phyloP scores from a whole-genome alignment of 2,797 vertebrate species.

The Sebastes glaucus region DNA sequence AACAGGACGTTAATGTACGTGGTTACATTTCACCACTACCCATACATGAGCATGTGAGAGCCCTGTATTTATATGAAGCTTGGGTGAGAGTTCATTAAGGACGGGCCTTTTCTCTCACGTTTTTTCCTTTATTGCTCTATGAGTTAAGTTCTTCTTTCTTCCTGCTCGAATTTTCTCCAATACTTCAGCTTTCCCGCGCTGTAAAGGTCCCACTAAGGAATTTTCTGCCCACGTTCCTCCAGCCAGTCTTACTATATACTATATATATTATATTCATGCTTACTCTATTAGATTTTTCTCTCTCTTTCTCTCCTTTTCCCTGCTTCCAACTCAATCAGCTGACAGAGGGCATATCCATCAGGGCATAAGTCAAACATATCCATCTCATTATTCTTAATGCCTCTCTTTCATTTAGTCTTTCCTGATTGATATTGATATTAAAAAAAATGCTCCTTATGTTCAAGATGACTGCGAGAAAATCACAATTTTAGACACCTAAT shows the following conservation, averaged over 20 bases:
- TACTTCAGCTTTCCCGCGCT: not conserved
- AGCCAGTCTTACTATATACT: not conserved
- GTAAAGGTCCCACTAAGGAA: not conserved
- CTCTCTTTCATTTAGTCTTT: not conserved
- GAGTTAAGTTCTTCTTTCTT: not conserved
- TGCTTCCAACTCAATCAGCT: no score
- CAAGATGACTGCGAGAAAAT: not conserved
- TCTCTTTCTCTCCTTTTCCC: no score
- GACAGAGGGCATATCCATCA: no score
- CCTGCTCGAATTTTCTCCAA: not conserved
- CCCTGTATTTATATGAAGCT: not conserved
- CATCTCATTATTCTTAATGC: not conserved
- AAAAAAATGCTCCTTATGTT: not conserved
- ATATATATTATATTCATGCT: not conserved
- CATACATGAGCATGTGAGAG: not conserved
- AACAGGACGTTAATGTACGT: not conserved
- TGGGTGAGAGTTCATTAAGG: not conserved
- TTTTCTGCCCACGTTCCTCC: not conserved
- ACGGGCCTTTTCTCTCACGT: rapidly evolving
- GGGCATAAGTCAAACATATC: not conserved
- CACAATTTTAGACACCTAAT: not conserved
- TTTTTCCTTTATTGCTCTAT: not conserved
- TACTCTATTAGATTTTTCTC: not conserved
- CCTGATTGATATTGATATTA: not conserved
- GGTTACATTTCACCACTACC: not conserved